Conservation (phyloP, 2,797 vertebrate genomes). For the Ctenosaura bakeri region DNA sequence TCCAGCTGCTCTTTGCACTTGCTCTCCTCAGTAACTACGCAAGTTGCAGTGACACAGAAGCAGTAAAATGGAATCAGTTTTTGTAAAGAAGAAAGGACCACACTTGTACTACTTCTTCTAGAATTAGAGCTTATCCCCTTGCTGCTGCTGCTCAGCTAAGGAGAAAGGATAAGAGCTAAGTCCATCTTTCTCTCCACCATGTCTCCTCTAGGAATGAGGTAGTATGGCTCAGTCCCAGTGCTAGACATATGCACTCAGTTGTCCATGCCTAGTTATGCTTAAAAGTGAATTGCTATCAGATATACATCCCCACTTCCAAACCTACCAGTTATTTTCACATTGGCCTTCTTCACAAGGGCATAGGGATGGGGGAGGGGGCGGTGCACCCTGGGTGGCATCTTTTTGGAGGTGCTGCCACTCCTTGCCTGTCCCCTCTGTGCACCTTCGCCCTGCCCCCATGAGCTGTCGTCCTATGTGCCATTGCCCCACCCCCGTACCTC, state of each 20-base stretch:
- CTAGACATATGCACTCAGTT: not conserved
- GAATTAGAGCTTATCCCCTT: not conserved
- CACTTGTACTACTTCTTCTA: not conserved
- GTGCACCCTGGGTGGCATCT: too few species aligned
- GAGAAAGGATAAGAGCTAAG: not conserved
- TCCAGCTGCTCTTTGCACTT: not conserved
- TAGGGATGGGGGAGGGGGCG: too few species aligned
- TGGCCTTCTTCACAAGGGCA: not conserved
- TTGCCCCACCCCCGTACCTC: too few species aligned
- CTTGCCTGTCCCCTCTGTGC: too few species aligned
- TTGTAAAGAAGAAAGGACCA: not conserved
- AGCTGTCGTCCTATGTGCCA: too few species aligned
- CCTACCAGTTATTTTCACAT: not conserved
- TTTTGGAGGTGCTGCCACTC: too few species aligned
- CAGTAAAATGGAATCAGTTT: not conserved
- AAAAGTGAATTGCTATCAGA: not conserved
- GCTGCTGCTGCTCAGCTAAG: not conserved
- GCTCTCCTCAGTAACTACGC: not conserved
- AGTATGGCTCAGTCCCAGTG: not conserved
- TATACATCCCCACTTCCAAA: not conserved
- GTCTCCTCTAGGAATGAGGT: not conserved
- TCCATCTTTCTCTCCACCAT: not conserved
- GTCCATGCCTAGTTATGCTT: not conserved
- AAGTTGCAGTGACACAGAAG: not conserved
- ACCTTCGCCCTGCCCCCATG: too few species aligned